Conservation (phyloP, 1,140 invertebrate genomes). For the Schlechtendalia chinensis region DNA sequence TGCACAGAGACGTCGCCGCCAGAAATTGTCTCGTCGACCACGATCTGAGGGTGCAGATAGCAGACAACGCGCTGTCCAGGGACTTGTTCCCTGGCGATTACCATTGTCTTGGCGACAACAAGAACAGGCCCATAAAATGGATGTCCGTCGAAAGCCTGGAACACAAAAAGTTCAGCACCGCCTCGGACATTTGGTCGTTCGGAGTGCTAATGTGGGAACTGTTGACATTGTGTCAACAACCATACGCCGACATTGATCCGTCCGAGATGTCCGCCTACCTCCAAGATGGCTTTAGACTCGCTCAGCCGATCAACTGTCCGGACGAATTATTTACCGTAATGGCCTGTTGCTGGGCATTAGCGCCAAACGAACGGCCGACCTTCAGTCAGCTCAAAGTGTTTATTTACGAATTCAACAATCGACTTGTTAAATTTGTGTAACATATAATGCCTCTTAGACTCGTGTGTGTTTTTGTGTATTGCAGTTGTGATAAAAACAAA, state of each 20-base stretch:
- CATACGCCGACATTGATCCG: slow-evolving; percentile 85
- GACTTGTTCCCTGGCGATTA: slow-evolving; percentile 95
- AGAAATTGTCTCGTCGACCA: slow-evolving; percentile 77
- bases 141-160: slow-evolving; percentile 85
- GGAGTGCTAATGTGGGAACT: slow-evolving; percentile 93
- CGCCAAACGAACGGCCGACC: slow-evolving; percentile 76
- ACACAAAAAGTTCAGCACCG: slow-evolving; percentile 73
- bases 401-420: slow-evolving; percentile 85
- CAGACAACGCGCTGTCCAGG: slow-evolving; percentile 83
- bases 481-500: slow-evolving; percentile 47
- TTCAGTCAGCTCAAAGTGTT: slow-evolving; percentile 80
- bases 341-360: slow-evolving; percentile 85
- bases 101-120: slow-evolving; percentile 90
- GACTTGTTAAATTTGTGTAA: slow-evolving; percentile 74
- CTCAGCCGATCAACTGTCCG: slow-evolving; percentile 89
- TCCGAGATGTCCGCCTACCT: slow-evolving; percentile 87
- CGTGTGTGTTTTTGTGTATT: slow-evolving; percentile 12
- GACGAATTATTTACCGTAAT: slow-evolving; percentile 92
- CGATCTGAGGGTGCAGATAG: slow-evolving; percentile 75
- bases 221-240: slow-evolving; percentile 82
- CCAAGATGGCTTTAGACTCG: slow-evolving; percentile 80
- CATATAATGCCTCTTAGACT: slow-evolving; percentile 10
- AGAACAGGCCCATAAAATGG: slow-evolving; percentile 94
- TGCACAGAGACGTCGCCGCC: slow-evolving; percentile 87
- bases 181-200: slow-evolving; percentile 91